These are phyloP conservation scores for Porites lobata DNA, from an alignment of 92 coral and sea anemone genomes.

Conservation along the genomic window DNA sequence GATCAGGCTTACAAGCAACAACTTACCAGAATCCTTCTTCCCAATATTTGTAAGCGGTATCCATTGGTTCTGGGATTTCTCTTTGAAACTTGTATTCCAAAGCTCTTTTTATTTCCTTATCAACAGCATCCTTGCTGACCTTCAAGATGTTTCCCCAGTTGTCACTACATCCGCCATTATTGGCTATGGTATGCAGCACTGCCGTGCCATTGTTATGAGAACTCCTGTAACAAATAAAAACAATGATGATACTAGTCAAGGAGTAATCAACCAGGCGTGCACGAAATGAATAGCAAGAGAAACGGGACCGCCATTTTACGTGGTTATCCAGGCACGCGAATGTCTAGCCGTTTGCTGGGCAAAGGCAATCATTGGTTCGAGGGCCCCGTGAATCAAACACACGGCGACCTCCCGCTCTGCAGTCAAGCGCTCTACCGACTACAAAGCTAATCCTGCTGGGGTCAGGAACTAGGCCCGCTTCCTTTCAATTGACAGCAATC, in stretches of 20 bases:
- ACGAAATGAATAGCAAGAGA: too few relatives aligned
- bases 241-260: neutral
- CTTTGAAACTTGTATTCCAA: slow-evolving; percentile 48
- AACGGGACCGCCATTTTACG: too few relatives aligned
- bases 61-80: slow-evolving; percentile 34
- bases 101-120: slow-evolving; percentile 45
- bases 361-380: too few relatives aligned
- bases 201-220: neutral
- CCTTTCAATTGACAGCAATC: too few relatives aligned
- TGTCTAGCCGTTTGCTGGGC: too few relatives aligned
- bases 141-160: slow-evolving; percentile 38
- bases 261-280: neutral
- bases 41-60: slow-evolving; percentile 50
- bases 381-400: too few relatives aligned
- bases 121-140: neutral
- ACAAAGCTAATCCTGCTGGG: too few relatives aligned
- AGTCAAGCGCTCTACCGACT: too few relatives aligned
- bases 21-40: slow-evolving; percentile 49
- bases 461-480: too few relatives aligned
- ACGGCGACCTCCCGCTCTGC: too few relatives aligned
- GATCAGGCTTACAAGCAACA: too few relatives aligned
- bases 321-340: too few relatives aligned
- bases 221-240: neutral
- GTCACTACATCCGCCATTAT: slow-evolving; percentile 53
- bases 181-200: slow-evolving; percentile 39